These are phyloP conservation scores for Drosophila trapezifrons DNA, from an alignment of 1,140 invertebrate species.

Conservation along the genomic window DNA sequence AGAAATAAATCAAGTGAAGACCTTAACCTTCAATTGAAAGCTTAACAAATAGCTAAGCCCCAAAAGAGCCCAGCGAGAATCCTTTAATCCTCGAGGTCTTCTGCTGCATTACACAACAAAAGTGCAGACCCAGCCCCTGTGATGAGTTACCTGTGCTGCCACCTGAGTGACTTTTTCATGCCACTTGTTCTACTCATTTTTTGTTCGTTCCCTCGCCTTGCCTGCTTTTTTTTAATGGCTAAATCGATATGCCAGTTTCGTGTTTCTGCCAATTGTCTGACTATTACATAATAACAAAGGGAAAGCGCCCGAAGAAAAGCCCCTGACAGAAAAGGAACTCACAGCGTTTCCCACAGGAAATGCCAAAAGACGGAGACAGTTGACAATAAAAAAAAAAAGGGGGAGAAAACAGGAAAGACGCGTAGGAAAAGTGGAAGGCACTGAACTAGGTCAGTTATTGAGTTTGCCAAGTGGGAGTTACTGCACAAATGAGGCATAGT, in stretches of 20 bases:
- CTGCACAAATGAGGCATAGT: constrained; percentile 20
- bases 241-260: constrained; percentile 64
- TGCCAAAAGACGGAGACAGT: constrained; percentile 45
- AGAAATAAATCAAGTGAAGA: neutral
- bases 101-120: constrained; percentile 40
- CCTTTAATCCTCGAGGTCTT: constrained; percentile 38
- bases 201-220: constrained; percentile 12
- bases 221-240: constrained; percentile 59
- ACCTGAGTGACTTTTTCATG: constrained; percentile 47
- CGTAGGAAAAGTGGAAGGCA: neutral
- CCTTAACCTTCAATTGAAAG: constrained; percentile 20
- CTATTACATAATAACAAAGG: constrained; percentile 55
- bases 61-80: constrained; percentile 3
- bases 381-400: constrained; percentile 18
- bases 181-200: constrained; percentile 30
- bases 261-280: constrained; percentile 60
- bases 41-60: constrained; percentile 10
- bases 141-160: constrained; percentile 27
- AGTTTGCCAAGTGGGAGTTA: constrained; percentile 59
- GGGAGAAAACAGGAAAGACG: too few relatives aligned
- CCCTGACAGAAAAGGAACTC: constrained; percentile 3
- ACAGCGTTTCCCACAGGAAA: constrained; percentile 58
- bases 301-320: constrained; percentile 26
- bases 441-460: constrained; percentile 83
- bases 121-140: constrained; percentile 29